These are phyloP conservation scores for Lagria hirta DNA, from an alignment of 2,888 invertebrate genomes.

Conservation along the genomic window DNA sequence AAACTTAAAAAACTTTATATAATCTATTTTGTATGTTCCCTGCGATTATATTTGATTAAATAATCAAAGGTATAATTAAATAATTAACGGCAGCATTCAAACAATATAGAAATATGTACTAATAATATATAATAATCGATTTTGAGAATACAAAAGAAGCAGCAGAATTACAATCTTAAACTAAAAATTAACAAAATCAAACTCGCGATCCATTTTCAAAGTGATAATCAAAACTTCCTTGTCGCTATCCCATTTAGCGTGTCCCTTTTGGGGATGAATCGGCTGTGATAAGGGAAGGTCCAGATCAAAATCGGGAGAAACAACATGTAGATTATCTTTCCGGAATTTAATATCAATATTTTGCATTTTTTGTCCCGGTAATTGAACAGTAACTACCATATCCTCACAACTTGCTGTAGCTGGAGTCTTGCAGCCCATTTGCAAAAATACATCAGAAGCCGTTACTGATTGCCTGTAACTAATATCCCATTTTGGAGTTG, in stretches of 20 bases:
- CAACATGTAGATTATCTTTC: slow-evolving; percentile 62
- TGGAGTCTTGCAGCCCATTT: slow-evolving; percentile 46
- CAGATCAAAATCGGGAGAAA: slow-evolving; percentile 67
- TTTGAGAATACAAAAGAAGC: no score
- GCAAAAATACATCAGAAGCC: slow-evolving; percentile 83
- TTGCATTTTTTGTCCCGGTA: slow-evolving; percentile 75
- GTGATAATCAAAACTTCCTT: slow-evolving; percentile 69
- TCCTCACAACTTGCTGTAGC: slow-evolving; percentile 62
- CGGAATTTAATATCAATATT: slow-evolving; percentile 74
- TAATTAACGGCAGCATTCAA: no score
- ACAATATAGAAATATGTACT: no score
- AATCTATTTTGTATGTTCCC: no score
- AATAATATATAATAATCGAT: no score
- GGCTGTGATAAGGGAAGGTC: slow-evolving; percentile 78
- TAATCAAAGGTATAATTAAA: no score
- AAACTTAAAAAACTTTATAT: no score
- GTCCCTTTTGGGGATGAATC: slow-evolving; percentile 78
- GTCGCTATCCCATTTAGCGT: slow-evolving; percentile 76
- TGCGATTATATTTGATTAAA: no score
- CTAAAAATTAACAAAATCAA: slow-evolving; percentile 87
- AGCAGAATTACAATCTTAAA: no score
- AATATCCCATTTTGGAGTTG: slow-evolving; percentile 74
- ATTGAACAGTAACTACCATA: slow-evolving; percentile 73
- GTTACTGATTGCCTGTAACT: slow-evolving; percentile 83
- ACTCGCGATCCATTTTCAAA: slow-evolving; percentile 74